Evolutionary conservation across 92 coral and sea anemone genomes (phyloP).

Genomic region (Meandrina meandrites): DNA sequence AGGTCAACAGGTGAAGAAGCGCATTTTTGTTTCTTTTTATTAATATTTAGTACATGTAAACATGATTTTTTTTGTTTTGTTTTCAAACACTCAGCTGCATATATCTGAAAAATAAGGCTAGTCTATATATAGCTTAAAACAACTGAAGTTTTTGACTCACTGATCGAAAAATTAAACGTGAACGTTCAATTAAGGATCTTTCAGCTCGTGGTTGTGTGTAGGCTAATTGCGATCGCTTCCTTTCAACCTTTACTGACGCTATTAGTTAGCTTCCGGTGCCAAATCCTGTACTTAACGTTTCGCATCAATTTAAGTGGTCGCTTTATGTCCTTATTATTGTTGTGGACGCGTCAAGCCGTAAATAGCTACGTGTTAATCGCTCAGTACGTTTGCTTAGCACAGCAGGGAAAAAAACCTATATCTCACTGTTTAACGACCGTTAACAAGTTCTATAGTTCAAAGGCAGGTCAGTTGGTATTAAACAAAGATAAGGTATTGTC

Average conservation of each 20-base stretch:
- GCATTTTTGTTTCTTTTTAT: too few relatives aligned
- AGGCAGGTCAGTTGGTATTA: background rate
- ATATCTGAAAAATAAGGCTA: background rate
- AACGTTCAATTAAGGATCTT: background rate
- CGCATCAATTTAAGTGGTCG: background rate
- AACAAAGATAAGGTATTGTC: background rate
- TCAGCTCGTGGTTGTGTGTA: too few relatives aligned
- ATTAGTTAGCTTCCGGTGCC: background rate
- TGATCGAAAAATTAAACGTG: background rate
- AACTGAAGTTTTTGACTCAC: background rate
- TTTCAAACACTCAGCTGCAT: background rate
- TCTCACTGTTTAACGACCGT: background rate
- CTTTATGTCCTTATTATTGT: background rate
- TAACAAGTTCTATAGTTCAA: background rate
- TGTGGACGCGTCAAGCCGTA: background rate
- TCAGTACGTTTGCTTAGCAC: background rate
- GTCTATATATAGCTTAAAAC: background rate
- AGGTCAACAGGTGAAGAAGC: too few relatives aligned
- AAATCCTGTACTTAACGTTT: background rate
- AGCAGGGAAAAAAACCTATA: background rate
- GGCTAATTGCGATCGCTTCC: background rate
- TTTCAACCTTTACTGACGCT: background rate
- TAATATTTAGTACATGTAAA: too few relatives aligned
- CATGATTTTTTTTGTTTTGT: background rate
- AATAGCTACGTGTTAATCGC: background rate